These are phyloP conservation scores for Clarias pachynema DNA, from an alignment of 2,797 vertebrate species.

Conservation along the genomic window DNA sequence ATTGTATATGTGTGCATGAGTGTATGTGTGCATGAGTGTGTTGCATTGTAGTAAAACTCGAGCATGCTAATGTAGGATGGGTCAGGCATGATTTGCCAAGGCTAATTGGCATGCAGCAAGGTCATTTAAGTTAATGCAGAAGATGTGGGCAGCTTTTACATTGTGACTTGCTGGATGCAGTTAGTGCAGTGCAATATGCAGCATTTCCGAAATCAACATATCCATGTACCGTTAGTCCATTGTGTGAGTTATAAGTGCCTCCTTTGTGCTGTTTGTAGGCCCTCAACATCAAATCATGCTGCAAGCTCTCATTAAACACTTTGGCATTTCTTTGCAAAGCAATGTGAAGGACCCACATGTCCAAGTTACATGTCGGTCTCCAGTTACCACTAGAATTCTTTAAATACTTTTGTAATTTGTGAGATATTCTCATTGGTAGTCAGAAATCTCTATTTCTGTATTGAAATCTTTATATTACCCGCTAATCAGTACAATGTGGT, in stretches of 20 bases:
- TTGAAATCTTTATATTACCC: background rate
- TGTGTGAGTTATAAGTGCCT: conserved; percentile 30
- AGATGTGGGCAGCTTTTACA: conserved; percentile 39
- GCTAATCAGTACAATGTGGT: background rate
- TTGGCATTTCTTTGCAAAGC: conserved; percentile 31
- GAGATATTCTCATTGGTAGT: background rate
- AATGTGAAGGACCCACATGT: background rate
- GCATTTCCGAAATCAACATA: conserved; percentile 28
- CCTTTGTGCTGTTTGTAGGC: conserved; percentile 35
- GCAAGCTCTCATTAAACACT: conserved; percentile 20
- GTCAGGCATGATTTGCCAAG: conserved; percentile 20
- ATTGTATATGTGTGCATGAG: background rate
- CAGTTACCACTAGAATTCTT: background rate
- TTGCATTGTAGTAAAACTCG: conserved; percentile 10
- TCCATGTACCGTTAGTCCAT: conserved; percentile 29
- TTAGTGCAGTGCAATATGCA: conserved; percentile 28
- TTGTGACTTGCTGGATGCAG: conserved; percentile 34
- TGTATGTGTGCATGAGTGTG: background rate
- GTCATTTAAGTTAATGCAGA: conserved; percentile 38
- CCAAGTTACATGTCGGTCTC: no score
- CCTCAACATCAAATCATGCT: conserved; percentile 30
- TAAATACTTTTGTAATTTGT: conserved; percentile 4
- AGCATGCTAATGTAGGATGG: conserved; percentile 20
- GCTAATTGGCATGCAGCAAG: conserved; percentile 41
- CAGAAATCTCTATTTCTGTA: background rate